Evolutionary conservation across 2,888 invertebrate genomes (phyloP).

Genomic region (Metalampra italica): DNA sequence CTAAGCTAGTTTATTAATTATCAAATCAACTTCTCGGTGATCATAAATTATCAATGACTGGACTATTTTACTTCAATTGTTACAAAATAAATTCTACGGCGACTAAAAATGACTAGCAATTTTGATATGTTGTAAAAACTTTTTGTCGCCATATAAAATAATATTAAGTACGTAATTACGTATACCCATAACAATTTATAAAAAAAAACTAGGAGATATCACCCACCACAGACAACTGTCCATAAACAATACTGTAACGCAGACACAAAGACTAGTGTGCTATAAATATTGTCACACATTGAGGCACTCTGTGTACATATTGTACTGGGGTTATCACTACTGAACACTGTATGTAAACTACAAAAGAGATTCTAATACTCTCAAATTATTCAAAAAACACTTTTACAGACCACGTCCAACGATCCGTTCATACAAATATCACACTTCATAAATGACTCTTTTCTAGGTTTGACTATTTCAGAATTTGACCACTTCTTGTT

Average conservation of each 20-base stretch:
- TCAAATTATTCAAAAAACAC: slow-evolving; percentile 53
- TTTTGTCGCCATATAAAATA: background rate
- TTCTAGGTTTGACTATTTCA: too few relatives aligned
- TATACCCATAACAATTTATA: background rate
- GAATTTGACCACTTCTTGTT: too few relatives aligned
- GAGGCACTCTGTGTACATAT: slow-evolving; percentile 67
- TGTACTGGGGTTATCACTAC: slow-evolving; percentile 62
- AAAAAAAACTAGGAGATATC: background rate
- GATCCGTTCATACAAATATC: too few relatives aligned
- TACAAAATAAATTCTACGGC: background rate
- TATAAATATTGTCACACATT: slow-evolving; percentile 64
- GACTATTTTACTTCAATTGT: slow-evolving; percentile 8
- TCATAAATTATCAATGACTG: slow-evolving; percentile 11
- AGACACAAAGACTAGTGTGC: slow-evolving; percentile 41
- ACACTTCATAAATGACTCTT: too few relatives aligned
- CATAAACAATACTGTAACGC: slow-evolving; percentile 12
- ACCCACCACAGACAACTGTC: background rate
- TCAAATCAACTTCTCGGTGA: background rate
- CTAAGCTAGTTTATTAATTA: slow-evolving; percentile 4
- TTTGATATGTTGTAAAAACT: background rate
- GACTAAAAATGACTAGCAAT: background rate
- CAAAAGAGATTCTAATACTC: slow-evolving; percentile 29
- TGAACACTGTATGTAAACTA: slow-evolving; percentile 59
- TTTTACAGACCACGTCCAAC: slow-evolving; percentile 50
- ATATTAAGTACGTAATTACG: too few relatives aligned